Evolutionary conservation across 2,113 vertebrate genomes (phyloP).

Genomic region (Chionomys nivalis): DNA sequence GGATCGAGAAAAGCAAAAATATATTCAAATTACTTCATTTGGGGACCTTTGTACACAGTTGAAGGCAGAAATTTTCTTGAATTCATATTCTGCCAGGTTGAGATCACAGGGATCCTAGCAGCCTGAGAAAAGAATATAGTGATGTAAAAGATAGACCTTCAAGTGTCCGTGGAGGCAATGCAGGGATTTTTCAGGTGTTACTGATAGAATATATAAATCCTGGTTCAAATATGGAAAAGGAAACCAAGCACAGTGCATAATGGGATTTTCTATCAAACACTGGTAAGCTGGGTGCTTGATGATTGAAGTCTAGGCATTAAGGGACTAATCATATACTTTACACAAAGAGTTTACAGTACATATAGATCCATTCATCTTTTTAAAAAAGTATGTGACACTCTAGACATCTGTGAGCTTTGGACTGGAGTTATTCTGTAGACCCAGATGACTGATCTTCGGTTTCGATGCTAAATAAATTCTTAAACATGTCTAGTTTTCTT

Average conservation of each 20-base stretch:
- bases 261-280: not conserved
- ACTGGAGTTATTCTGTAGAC: not conserved
- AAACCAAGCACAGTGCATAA: not conserved
- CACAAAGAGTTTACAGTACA: not conserved
- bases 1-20: not conserved
- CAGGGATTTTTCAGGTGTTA: not conserved
- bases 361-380: not conserved
- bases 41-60: not conserved
- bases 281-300: not conserved
- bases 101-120: not conserved
- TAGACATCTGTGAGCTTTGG: not conserved
- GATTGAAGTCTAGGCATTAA: not conserved
- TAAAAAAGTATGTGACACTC: not conserved
- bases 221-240: not conserved
- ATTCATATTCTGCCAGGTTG: not conserved
- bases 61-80: not conserved
- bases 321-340: not conserved
- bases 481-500: not conserved
- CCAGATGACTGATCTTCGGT: not conserved
- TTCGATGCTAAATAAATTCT: not conserved
- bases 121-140: not conserved
- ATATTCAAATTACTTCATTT: not conserved
- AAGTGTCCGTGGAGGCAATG: not conserved
- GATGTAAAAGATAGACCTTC: not conserved
- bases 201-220: not conserved